These are phyloP conservation scores for Macquaria australasica DNA, from an alignment of 2,113 vertebrate genomes.

Conservation along the genomic window DNA sequence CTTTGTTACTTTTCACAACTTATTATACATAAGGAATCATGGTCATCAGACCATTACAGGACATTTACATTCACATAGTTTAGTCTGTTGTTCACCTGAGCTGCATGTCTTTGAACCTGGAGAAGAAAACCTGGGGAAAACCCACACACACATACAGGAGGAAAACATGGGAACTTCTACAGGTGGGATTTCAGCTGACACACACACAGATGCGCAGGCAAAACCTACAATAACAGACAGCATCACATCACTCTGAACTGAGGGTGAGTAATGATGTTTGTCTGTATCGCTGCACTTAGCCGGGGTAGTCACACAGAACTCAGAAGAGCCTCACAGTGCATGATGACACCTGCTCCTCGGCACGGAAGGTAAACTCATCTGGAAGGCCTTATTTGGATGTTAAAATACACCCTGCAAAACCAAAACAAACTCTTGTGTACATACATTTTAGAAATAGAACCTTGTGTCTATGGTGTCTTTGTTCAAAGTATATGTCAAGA, in stretches of 20 bases:
- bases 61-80: neutral
- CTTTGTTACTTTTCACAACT: neutral
- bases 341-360: slow-evolving; percentile 39
- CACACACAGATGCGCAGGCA: slow-evolving; percentile 51
- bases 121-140: neutral
- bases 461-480: neutral
- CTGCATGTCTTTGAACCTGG: neutral
- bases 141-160: neutral
- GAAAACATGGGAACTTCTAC: slow-evolving; percentile 9
- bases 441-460: neutral
- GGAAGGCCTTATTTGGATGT: slow-evolving; percentile 25
- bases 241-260: slow-evolving; percentile 45
- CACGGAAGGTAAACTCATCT: slow-evolving; percentile 29
- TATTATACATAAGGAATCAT: neutral
- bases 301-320: slow-evolving; percentile 53
- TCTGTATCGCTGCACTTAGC: slow-evolving; percentile 47
- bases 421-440: neutral
- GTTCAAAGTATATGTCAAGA: neutral
- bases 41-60: neutral
- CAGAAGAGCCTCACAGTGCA: neutral
- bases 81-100: neutral
- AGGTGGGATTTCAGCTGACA: slow-evolving; percentile 67
- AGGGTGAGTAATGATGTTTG: slow-evolving; percentile 71
- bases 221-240: slow-evolving; percentile 47
- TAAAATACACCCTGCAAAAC: neutral